Evolutionary conservation across 2,888 invertebrate species (phyloP).

Genomic region (Mechanitis mazaeus): DNA sequence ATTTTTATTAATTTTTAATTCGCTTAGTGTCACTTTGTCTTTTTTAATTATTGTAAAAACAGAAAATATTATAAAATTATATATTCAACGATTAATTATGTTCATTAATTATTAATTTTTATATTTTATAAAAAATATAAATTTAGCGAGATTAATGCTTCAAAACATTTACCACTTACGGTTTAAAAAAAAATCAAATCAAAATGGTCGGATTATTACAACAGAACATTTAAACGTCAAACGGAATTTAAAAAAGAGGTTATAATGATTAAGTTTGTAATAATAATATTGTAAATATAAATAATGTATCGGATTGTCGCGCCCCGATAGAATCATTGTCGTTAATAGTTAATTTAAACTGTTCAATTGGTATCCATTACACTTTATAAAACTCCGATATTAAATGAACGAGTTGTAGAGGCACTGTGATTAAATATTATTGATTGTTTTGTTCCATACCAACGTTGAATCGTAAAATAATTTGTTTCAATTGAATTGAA

Average conservation of each 20-base stretch:
- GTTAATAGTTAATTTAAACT: slow-evolving; percentile 69
- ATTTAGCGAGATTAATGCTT: too few relatives aligned
- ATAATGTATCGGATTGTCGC: slow-evolving; percentile 45
- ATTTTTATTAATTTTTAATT: slow-evolving; percentile 27
- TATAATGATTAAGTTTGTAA: background rate
- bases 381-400: slow-evolving; percentile 66
- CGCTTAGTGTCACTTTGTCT: slow-evolving; percentile 19
- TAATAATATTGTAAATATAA: slow-evolving; percentile 7
- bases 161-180: too few relatives aligned
- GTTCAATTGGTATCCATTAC: slow-evolving; percentile 73
- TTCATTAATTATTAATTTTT: too few relatives aligned
- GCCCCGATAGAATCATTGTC: slow-evolving; percentile 61
- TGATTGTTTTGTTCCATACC: slow-evolving; percentile 52
- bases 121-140: too few relatives aligned
- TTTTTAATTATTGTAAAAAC: slow-evolving; percentile 9
- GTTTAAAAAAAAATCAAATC: too few relatives aligned
- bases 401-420: slow-evolving; percentile 48
- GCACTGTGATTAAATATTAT: slow-evolving; percentile 62
- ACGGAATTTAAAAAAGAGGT: background rate
- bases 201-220: too few relatives aligned
- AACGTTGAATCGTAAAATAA: slow-evolving; percentile 62
- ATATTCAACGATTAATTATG: background rate
- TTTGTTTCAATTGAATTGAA: slow-evolving; percentile 65
- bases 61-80: background rate
- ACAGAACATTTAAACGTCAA: too few relatives aligned